Evolutionary conservation across 2,888 invertebrate species (phyloP), one percentile per base, ranked within the genome.

Genomic region (Tachina fera): DNA sequence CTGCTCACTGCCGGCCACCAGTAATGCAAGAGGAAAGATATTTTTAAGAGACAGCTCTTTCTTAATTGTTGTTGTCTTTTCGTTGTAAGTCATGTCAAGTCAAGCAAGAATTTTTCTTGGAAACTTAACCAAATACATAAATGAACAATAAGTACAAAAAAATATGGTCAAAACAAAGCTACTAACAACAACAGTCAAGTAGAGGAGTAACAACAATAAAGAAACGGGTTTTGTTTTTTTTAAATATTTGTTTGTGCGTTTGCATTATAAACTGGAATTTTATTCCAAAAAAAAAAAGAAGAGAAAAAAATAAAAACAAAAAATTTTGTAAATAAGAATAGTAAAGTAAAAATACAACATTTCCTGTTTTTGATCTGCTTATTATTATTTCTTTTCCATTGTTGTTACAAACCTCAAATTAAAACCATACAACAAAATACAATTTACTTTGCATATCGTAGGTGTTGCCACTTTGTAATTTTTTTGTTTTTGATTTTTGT

Each of bases 311-410:
- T 67, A n/a, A 61, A 76, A 39, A 58, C 45, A 56, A 56, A 14
- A 19, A 58, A 71, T 31, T 58, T 13, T 63, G n/a, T 47, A 68
- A 78, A 60, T 49, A 61, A 77, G 49, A 77, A 78, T 70, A 43
- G 43, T 53, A 51, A 68, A 68, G 60, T 77, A 68, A 70, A 76
- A 76, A 83, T 61, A 72, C 47, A 77, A 84, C 81, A 81, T 84
- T 84, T 84, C 84, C 84, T 84, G 84, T 81, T 84, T 84, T 84
- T 84, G 79, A 19, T 70, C 47, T 43, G 45, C 22, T 56, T 77
- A 13, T 53, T 31, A 31, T 51, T 41, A 10, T 51, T n/a, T 31
- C 16, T 79, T 65, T 56, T 39, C 58, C 61, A 56, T 53, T 61
- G 72, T 43, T 81, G 74, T 65, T 75, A 53, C 43, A 68, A 75